phyloP scores from a whole-genome alignment of 2,888 invertebrate genomes.

The Orchesella flavescens region DNA sequence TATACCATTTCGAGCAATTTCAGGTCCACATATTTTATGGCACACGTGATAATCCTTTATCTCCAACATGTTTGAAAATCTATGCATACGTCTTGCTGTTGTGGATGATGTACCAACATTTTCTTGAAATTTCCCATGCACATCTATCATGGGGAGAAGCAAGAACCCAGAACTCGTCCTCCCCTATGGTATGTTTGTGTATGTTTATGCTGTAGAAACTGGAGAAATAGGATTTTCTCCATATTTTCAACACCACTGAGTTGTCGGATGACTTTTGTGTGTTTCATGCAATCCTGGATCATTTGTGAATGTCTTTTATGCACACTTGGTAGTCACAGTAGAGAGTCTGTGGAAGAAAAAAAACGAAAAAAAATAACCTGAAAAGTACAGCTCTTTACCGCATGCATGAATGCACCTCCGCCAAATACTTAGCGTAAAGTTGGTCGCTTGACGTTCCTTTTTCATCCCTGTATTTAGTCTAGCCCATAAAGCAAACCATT shows the following conservation, averaged over 20 bases:
- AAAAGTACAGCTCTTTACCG: no score
- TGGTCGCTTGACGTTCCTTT: no score
- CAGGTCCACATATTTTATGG: conserved; percentile 35
- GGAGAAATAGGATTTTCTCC: conserved; percentile 17
- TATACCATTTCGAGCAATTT: conserved; percentile 22
- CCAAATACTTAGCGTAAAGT: no score
- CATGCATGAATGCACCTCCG: no score
- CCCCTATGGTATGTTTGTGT: no score
- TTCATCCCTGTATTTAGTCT: no score
- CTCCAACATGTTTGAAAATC: conserved; percentile 5
- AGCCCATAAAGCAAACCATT: no score
- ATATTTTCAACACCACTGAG: conserved; percentile 13
- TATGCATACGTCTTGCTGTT: neutral
- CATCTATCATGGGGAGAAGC: conserved; percentile 20
- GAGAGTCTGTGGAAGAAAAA: no score
- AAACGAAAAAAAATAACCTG: no score
- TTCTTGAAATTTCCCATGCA: conserved; percentile 8
- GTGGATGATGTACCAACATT: neutral
- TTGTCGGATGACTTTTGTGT: conserved; percentile 8
- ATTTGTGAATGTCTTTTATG: no score
- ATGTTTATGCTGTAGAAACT: neutral
- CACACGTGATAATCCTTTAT: conserved; percentile 47
- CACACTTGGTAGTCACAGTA: no score
- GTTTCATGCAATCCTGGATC: neutral
- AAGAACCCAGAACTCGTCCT: no score